These are phyloP conservation scores for Sabellastarte sp. DNA, from an alignment of 2,888 invertebrate species.

Conservation along the genomic window DNA sequence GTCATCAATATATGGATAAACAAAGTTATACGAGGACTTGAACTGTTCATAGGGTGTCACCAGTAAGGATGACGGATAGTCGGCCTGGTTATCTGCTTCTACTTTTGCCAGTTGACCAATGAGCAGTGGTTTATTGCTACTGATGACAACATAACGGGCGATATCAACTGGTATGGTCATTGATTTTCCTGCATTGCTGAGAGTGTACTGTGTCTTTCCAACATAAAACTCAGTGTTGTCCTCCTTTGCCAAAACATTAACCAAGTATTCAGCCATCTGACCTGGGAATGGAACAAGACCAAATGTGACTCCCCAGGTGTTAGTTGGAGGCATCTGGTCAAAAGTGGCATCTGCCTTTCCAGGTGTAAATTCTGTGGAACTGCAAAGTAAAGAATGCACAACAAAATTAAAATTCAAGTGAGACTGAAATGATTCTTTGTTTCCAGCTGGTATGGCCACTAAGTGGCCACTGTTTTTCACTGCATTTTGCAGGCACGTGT, in stretches of 20 bases:
- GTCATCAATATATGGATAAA: neutral
- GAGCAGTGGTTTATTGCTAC: neutral
- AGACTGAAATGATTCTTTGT: too few relatives aligned
- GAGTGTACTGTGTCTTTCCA: neutral
- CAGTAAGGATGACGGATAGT: neutral
- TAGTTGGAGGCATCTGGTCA: neutral
- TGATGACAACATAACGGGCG: neutral
- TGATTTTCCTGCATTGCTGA: neutral
- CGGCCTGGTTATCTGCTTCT: neutral
- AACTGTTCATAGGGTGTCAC: neutral
- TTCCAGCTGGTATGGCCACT: too few relatives aligned
- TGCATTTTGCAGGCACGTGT: too few relatives aligned
- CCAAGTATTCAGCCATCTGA: neutral
- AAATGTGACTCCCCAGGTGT: neutral
- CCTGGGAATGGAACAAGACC: neutral
- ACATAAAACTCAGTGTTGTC: neutral
- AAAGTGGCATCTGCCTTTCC: neutral
- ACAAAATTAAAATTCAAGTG: too few relatives aligned
- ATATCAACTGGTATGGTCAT: neutral
- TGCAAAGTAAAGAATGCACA: too few relatives aligned
- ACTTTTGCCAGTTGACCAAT: neutral
- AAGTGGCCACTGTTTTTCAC: too few relatives aligned
- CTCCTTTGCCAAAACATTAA: neutral
- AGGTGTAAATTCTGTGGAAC: too few relatives aligned
- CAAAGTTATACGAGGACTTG: neutral